phyloP scores from a whole-genome alignment of 2,113 vertebrate species.

The Sarotherodon lohbergeri region DNA sequence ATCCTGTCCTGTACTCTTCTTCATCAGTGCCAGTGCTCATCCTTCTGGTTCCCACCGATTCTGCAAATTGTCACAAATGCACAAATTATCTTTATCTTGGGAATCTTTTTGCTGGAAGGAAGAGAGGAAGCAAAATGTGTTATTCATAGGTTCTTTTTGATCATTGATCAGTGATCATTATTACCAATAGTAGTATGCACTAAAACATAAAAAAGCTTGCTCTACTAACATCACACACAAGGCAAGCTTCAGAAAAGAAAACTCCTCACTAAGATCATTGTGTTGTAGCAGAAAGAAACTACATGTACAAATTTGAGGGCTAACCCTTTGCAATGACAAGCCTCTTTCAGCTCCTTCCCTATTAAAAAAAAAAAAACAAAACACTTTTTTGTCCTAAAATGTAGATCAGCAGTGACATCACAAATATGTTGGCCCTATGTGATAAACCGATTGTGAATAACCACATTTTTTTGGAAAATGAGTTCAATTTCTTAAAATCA shows the following conservation, averaged over 20 bases:
- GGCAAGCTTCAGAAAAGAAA: not conserved
- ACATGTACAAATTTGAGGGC: not conserved
- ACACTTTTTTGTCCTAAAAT: not conserved
- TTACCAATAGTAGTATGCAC: not conserved
- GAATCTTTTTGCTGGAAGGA: not conserved
- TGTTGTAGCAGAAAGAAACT: not conserved
- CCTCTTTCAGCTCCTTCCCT: not conserved
- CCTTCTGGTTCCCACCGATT: not conserved
- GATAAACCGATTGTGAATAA: not conserved
- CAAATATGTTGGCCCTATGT: no score
- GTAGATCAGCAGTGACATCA: not conserved
- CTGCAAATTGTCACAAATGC: not conserved
- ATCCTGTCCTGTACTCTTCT: not conserved
- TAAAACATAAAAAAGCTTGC: not conserved
- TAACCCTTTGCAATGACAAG: not conserved
- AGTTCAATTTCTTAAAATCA: no score
- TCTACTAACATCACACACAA: not conserved
- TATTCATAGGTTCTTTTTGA: not conserved
- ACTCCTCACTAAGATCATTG: not conserved
- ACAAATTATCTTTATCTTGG: not conserved
- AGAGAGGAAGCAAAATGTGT: not conserved
- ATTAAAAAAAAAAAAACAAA: no score
- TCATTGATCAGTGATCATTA: not conserved
- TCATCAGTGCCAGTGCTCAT: fast-evolving
- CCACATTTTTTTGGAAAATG: no score